Percentiles rank a stretch among this genome's conserved stretches.
These are phyloP conservation scores for Bradypodion pumilum DNA, from an alignment of 2,797 vertebrate species.

Conservation along the genomic window DNA sequence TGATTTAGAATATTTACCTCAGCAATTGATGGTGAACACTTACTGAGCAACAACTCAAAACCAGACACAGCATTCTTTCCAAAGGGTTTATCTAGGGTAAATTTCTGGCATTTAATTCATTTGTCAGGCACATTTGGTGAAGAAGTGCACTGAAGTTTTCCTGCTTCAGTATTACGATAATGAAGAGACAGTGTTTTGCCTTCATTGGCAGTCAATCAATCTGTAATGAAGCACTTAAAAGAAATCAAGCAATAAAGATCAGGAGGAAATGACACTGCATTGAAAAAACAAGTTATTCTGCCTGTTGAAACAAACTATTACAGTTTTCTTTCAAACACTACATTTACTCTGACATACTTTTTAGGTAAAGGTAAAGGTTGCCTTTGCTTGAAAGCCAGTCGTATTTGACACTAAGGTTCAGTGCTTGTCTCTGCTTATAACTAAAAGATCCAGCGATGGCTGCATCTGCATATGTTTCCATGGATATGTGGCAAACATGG, in stretches of 20 bases:
- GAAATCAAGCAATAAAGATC: conserved; percentile 30
- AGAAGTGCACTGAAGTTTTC: conserved; percentile 57
- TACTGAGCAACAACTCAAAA: conserved; percentile 40
- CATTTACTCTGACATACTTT: conserved; percentile 20
- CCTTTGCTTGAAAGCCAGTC: too few species aligned
- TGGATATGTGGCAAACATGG: too few species aligned
- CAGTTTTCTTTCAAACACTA: conserved; percentile 35
- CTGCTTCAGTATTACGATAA: conserved; percentile 63
- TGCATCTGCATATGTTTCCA: too few species aligned
- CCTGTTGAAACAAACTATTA: conserved; percentile 9
- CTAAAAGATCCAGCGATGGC: too few species aligned
- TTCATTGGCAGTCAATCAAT: conserved; percentile 60
- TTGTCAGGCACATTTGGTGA: conserved; percentile 59
- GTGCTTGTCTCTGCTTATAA: too few species aligned
- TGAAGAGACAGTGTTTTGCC: conserved; percentile 59
- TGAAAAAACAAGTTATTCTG: conserved; percentile 33
- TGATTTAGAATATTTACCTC: conserved; percentile 23
- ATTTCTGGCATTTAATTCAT: conserved; percentile 56
- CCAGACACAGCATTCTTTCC: conserved; percentile 38
- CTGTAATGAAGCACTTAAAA: conserved; percentile 35
- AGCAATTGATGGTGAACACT: not conserved
- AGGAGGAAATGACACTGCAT: conserved; percentile 43
- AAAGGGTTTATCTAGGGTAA: conserved; percentile 49
- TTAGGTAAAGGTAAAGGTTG: too few species aligned
- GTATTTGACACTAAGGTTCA: too few species aligned